Base-by-base conservation (phyloP, 2,113 vertebrate species). In the Zapus hudsonius region DNA sequence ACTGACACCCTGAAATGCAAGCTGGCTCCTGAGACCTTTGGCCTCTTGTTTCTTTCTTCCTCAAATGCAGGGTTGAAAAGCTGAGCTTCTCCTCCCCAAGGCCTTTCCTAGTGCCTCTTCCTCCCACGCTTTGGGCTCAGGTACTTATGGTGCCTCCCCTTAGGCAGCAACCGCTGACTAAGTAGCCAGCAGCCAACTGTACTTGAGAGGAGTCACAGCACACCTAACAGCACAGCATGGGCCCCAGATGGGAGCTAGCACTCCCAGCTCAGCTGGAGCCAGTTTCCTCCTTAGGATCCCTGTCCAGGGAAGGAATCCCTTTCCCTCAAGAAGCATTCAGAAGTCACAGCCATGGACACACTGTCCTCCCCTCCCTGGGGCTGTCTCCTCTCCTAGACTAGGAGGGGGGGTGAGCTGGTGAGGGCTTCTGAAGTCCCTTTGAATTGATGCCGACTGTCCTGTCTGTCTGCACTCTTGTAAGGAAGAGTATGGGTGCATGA, bases 311-410 rank as follows among this genome's bases (percentile, higher is more conserved):
- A 16, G 22, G 59, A 38, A 4, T 29, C 85, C n/a, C 44, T 23
- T n/a, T 66, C 85, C 67, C 63, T 15, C n/a, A 16, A 36, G 9
- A 40, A 89, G 19, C 31, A 1, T 29, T 61, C 20, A n/a, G 17
- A 42, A 0, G 1, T 6, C 42, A 44, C 40, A 42, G 47, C 7
- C 12, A 0, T 12, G 0, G 7, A n/a, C 0, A 12, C 52, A 7
- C 27, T 57, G 52, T 33, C 84, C 20, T n/a, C 61, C 23, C 17
- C 55, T 73, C 64, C 15, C 31, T 52, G 0, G 19, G 70, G 66
- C 61, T 61, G 23, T 25, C 31, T 69, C 40, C 79, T 80, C 55
- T 31, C 73, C 7, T 15, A 29, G 40, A 81, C 66, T 72, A 79
- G 44, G 15, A 22, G 16, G 3, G 16, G 3, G n/a, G 13, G 4